Base-by-base conservation (phyloP, 2,888 invertebrate genomes). In the Osmoderma eremita region DNA sequence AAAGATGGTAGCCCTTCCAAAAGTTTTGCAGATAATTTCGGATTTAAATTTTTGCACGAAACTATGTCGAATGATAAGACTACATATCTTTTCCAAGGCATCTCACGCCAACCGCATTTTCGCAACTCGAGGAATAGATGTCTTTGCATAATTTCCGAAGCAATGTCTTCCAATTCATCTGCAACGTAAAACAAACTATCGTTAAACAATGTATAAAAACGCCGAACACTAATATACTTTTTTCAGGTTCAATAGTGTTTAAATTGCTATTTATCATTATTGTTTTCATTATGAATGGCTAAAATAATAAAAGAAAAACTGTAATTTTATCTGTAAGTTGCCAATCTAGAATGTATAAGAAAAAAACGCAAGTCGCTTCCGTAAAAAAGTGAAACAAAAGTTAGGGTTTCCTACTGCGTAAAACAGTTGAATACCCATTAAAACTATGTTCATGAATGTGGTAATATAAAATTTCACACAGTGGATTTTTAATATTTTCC, bases 111-210 rank as follows among this genome's bases (percentile, higher is more conserved):
- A 24, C 50, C 63, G 17, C 54, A 22, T 30, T 49, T 64, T 63
- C 64, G 53, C n/a, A 71, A 50, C 41, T 22, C 24, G 8, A 64
- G 51, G 56, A 69, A 71, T 18, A 69, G 39, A 12, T 45, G 38
- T 3, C 51, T 51, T 10, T 56, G 41, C 22, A 71, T 54, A 17
- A 68, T 68, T 42, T 64, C 41, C 12, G 71, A 53, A 13, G 65
- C 51, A 36, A 70, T 48, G 24, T 36, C 41, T 24, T 49, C 39
- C n/a, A 66, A 5, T 8, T 66, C 65, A 4, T 45, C 58, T 61
- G 24, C 3, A 61, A 61, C 30, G 12, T 17, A 0, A 58, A 15
- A 13, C 24, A 24, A 10, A 30, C n/a, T 24, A 36, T 18, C 6
- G 15, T 17, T 18, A 38, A 18, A 13, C 12, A 17, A 1, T 12